Evolutionary conservation across 2,113 vertebrate genomes (phyloP).

Genomic region (Charina bottae): DNA sequence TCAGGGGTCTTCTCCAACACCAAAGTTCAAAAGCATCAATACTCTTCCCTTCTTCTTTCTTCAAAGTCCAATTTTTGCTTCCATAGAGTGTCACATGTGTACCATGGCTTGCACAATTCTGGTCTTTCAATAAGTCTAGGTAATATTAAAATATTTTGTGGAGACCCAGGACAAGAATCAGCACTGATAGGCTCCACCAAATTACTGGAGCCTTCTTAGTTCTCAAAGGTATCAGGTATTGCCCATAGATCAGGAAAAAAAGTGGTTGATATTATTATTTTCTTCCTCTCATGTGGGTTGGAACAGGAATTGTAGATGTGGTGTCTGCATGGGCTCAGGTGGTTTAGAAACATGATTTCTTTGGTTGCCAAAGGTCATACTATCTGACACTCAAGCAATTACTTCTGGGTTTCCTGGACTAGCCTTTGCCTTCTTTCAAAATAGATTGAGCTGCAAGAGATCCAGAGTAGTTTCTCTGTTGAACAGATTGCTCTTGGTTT

Average conservation of each 20-base stretch:
- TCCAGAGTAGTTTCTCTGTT: conserved; percentile 7
- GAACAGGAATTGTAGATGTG: not conserved
- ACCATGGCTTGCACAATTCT: too few relatives aligned
- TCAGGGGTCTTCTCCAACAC: too few relatives aligned
- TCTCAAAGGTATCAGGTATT: too few relatives aligned
- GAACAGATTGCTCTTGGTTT: conserved; percentile 10
- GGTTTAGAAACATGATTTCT: accelerated
- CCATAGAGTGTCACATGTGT: not conserved
- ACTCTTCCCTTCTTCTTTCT: not conserved
- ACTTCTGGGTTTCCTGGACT: not conserved
- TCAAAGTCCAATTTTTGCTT: not conserved
- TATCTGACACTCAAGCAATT: not conserved
- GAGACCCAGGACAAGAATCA: not conserved
- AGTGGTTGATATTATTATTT: not conserved
- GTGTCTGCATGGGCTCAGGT: not conserved
- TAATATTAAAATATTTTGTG: not conserved
- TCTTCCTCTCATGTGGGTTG: not conserved
- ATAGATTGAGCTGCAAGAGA: not conserved
- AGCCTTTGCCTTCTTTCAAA: conserved; percentile 14
- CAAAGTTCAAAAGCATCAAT: too few relatives aligned
- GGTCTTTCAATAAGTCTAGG: not conserved
- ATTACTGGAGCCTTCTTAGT: too few relatives aligned
- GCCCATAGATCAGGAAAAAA: not conserved
- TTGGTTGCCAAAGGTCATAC: not conserved
- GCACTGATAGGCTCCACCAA: too few relatives aligned